Evolutionary conservation across 2,797 vertebrate species (phyloP).

Genomic region (Forpus xanthops): DNA sequence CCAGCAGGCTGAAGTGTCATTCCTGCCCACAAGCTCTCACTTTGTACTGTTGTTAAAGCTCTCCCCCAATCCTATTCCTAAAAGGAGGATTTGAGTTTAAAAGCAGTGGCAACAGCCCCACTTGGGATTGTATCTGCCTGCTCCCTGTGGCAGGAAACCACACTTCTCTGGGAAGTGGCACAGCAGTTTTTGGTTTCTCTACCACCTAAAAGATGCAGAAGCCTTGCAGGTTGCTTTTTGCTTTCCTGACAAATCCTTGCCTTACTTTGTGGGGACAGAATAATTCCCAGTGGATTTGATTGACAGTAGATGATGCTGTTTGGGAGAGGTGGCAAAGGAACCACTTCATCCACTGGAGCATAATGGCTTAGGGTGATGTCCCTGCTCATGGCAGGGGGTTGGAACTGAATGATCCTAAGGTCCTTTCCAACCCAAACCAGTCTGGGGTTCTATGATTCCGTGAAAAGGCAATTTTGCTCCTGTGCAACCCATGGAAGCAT

Average conservation of each 20-base stretch:
- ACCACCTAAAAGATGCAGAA: not conserved
- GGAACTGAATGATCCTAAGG: not conserved
- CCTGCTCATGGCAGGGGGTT: not conserved
- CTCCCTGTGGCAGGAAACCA: not conserved
- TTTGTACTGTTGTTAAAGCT: not conserved
- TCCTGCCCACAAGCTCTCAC: not conserved
- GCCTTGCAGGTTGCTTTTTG: not conserved
- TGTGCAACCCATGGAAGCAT: not conserved
- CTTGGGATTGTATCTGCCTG: not conserved
- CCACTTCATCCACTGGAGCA: not conserved
- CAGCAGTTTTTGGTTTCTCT: constrained; percentile 4
- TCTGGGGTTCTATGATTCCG: not conserved
- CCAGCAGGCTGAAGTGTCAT: not conserved
- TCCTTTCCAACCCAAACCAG: not conserved
- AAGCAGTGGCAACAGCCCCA: not conserved
- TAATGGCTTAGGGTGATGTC: not conserved
- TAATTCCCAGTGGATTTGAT: not conserved
- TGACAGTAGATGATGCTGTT: not conserved
- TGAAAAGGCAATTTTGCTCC: not conserved
- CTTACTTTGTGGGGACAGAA: not conserved
- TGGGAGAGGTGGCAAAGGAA: not conserved
- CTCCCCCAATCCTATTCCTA: not conserved
- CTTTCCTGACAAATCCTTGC: not conserved
- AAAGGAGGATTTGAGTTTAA: not conserved
- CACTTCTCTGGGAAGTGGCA: not conserved